phyloP scores from a whole-genome alignment of 2,113 vertebrate species.

The Cynoglossus semilaevis region DNA sequence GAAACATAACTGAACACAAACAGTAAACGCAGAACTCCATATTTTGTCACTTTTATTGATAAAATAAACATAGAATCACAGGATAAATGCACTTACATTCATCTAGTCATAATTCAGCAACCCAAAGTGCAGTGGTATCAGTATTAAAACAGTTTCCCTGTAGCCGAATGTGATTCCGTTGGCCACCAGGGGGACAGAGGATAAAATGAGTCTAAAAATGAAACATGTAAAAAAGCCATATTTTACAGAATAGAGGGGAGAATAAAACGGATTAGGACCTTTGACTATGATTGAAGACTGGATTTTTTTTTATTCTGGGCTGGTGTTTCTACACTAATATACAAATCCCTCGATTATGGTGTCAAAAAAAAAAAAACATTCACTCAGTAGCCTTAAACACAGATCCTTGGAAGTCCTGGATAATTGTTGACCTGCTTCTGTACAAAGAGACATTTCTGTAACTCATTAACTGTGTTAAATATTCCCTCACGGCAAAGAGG shows the following conservation, averaged over 20 bases:
- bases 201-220: conserved; percentile 20
- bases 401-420: neutral
- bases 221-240: conserved; percentile 28
- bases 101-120: conserved; percentile 31
- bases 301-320: too few relatives aligned
- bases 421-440: conserved; percentile 11
- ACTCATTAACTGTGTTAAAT: conserved; percentile 69
- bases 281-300: too few relatives aligned
- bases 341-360: conserved; percentile 2
- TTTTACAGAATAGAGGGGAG: conserved; percentile 7
- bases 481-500: conserved; percentile 24
- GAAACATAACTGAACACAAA: neutral
- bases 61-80: conserved; percentile 55
- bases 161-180: conserved; percentile 8
- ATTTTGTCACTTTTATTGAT: conserved; percentile 53
- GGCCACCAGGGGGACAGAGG: conserved; percentile 9
- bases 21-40: neutral
- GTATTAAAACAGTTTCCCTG: conserved; percentile 25
- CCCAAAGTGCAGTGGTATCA: conserved; percentile 41
- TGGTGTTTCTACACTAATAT: neutral
- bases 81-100: conserved; percentile 30
- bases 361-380: too few relatives aligned
- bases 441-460: conserved; percentile 53
- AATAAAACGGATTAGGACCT: conserved; percentile 10
- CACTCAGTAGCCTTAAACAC: too few relatives aligned